Evolutionary conservation across 2,888 invertebrate genomes (phyloP).

Genomic region (Drosophila planitibia): DNA sequence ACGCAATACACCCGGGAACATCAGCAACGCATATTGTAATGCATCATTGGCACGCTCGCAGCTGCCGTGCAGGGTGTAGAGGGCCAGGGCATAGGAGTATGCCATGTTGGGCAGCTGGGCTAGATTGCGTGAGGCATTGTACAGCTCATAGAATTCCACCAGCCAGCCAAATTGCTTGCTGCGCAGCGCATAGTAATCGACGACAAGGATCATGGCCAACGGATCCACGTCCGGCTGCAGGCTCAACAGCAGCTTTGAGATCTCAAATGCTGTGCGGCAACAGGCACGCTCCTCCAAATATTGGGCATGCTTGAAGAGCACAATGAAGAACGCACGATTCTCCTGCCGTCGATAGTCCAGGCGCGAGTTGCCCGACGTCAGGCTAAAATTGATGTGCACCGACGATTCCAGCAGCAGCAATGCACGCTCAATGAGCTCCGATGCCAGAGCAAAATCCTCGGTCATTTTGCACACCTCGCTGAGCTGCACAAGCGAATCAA

Average conservation of each 20-base stretch:
- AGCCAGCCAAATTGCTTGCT: constrained; percentile 91
- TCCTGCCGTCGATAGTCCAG: constrained; percentile 92
- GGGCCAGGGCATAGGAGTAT: constrained; percentile 91
- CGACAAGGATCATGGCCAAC: constrained; percentile 90
- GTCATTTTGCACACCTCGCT: constrained; percentile 91
- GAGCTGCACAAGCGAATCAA: constrained; percentile 92
- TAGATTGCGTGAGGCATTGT: constrained; percentile 89
- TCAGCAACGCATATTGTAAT: constrained; percentile 91
- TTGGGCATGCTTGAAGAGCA: constrained; percentile 92
- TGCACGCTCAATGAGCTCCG: constrained; percentile 92
- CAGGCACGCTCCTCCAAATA: constrained; percentile 93
- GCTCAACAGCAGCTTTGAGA: constrained; percentile 92
- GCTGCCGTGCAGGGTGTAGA: constrained; percentile 87
- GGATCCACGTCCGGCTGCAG: constrained; percentile 92
- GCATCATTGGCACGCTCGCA: constrained; percentile 87
- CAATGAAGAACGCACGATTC: constrained; percentile 92
- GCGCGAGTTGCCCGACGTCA: constrained; percentile 90
- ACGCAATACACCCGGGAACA: constrained; percentile 92
- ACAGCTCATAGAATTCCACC: constrained; percentile 87
- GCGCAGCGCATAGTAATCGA: constrained; percentile 93
- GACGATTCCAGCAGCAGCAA: constrained; percentile 91
- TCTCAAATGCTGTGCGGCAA: constrained; percentile 94
- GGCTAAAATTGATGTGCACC: constrained; percentile 92
- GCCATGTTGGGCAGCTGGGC: constrained; percentile 95
- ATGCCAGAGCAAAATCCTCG: constrained; percentile 92